phyloP scores from a whole-genome alignment of 2,113 vertebrate species.

The Acrocephalus kingi region DNA sequence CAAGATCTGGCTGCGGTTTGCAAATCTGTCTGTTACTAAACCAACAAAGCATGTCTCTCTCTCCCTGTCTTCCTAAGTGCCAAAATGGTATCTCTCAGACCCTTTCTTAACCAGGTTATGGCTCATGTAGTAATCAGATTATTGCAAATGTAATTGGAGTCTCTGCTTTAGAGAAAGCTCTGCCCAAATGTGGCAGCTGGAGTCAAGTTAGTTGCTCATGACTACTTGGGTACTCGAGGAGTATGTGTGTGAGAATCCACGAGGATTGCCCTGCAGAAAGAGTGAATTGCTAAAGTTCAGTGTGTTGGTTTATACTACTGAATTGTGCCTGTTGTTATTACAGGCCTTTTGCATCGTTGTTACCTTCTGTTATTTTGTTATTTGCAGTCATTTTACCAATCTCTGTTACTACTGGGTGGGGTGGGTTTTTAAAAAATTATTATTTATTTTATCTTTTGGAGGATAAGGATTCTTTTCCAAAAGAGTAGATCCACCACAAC shows the following conservation, averaged over 20 bases:
- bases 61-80: slow-evolving; percentile 2
- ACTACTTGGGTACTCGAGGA: not conserved
- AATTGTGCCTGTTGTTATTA: not conserved
- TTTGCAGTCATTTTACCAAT: not conserved
- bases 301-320: not conserved
- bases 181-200: slow-evolving; percentile 3
- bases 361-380: not conserved
- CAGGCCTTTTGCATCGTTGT: not conserved
- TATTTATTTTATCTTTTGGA: not conserved
- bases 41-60: not conserved
- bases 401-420: not conserved
- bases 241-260: not conserved
- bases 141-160: slow-evolving; percentile 52
- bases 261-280: not conserved
- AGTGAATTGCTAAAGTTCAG: not conserved
- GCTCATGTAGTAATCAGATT: slow-evolving; percentile 47
- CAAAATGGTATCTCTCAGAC: not conserved
- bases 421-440: not conserved
- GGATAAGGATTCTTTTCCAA: not conserved
- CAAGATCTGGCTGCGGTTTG: not conserved
- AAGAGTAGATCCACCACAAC: not conserved
- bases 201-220: not conserved
- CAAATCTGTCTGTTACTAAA: not conserved
- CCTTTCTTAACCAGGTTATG: slow-evolving; percentile 45
- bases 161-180: slow-evolving; percentile 26